Conservation (phyloP, 2,113 vertebrate species). For the Ranitomeya imitator region DNA sequence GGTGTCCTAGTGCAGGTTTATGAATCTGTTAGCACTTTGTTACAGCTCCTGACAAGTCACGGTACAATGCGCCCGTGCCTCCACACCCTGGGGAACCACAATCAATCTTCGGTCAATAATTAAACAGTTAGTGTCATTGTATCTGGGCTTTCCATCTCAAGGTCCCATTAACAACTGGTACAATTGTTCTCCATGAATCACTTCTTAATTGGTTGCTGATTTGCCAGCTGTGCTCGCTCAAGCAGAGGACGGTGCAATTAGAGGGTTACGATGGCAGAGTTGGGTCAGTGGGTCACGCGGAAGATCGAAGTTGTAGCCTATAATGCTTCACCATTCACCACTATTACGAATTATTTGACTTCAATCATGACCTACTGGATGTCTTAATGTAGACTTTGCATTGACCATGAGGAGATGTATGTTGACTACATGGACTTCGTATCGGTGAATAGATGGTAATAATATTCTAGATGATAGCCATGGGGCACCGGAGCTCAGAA, state of each 20-base stretch:
- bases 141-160: constrained; percentile 46
- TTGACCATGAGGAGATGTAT: not conserved
- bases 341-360: not conserved
- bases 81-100: constrained; percentile 26
- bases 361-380: not conserved
- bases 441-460: not conserved
- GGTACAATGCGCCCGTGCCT: constrained; percentile 47
- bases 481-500: not conserved
- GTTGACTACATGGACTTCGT: not conserved
- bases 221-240: constrained; percentile 32
- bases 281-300: not conserved
- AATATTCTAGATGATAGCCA: not conserved
- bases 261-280: not conserved
- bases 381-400: not conserved
- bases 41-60: constrained; percentile 45
- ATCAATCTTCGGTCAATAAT: constrained; percentile 57
- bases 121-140: constrained; percentile 55
- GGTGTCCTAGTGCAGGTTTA: constrained; percentile 1
- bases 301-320: not conserved
- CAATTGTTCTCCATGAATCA: constrained; percentile 50
- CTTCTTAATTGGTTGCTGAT: constrained; percentile 48
- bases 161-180: constrained; percentile 51
- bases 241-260: constrained; percentile 26
- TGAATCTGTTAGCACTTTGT: constrained; percentile 49
- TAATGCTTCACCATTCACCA: not conserved